Evolutionary conservation across 2,797 vertebrate species (phyloP).

Genomic region (Argya squamiceps): DNA sequence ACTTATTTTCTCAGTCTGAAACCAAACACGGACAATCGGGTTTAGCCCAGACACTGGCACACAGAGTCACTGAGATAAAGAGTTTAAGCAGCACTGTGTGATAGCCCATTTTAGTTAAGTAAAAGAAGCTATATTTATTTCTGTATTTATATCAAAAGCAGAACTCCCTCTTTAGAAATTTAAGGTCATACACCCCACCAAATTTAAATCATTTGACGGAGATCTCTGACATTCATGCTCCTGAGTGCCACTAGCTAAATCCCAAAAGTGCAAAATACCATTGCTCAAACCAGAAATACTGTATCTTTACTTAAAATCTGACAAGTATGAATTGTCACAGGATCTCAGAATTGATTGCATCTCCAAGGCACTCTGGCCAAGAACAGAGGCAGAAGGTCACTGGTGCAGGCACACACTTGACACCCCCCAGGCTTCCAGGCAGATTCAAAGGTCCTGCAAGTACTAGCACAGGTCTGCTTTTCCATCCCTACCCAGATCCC

Average conservation of each 20-base stretch:
- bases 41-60: neutral
- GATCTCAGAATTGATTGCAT: neutral
- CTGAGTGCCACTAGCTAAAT: neutral
- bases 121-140: neutral
- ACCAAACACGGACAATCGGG: fast-evolving
- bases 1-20: neutral
- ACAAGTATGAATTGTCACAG: neutral
- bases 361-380: neutral
- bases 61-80: neutral
- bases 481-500: neutral
- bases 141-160: neutral
- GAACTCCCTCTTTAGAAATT: neutral
- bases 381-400: neutral
- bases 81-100: neutral
- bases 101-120: neutral
- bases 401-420: neutral
- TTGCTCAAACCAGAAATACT: neutral
- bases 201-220: neutral
- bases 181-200: neutral
- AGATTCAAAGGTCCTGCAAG: neutral
- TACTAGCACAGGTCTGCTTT: neutral
- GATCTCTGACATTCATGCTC: neutral
- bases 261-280: neutral
- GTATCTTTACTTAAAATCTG: neutral
- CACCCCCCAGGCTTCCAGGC: neutral